Evolutionary conservation across 2,888 invertebrate genomes (phyloP), one percentile per base, ranked within the genome.

Genomic region (Parascotia fuliginaria): DNA sequence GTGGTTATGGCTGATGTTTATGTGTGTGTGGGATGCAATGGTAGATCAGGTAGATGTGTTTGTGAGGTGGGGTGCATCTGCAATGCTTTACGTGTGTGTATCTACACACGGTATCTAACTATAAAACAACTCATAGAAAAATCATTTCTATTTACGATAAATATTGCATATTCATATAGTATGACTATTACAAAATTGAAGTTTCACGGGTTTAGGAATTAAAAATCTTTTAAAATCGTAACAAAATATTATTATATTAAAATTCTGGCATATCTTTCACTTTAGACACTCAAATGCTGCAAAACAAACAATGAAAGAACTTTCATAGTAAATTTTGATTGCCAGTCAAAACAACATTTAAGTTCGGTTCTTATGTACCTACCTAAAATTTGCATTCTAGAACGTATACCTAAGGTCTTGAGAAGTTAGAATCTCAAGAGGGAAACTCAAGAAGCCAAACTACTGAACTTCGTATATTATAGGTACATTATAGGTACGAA

Each of bases 1-100:
- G 34, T 79, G 77, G 79, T 62, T 56, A 39, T 31, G 28, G 41
- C 7, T 29, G n/a, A 36, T 50, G 44, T 61, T 33, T 44, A 55
- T 76, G 77, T 83, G 77, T 79, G 82, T 54, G 78, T 76, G 42
- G 74, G 73, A 70, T 71, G 73, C 71, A 69, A 60, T 63, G 51
- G 65, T 73, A 62, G 59, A 64, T 76, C 75, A 80, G 81, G 79
- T 81, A 65, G 61, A 52, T 61, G 49, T 70, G 50, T 60, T 60
- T 75, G 73, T 78, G 79, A 81, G 71, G 47, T 62, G 50, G 70
- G 77, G 71, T 59, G 7, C 7, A 4, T 62, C 65, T 81, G 75
- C 80, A 79, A 63, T 60, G 72, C 53, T 51, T 59, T 57, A 73
- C 69, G 66, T 68, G 60, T 69, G 59, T 59, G 55, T 73, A 24